These are phyloP conservation scores for Dicaeum eximium DNA, from an alignment of 2,113 vertebrate genomes.

Conservation along the genomic window DNA sequence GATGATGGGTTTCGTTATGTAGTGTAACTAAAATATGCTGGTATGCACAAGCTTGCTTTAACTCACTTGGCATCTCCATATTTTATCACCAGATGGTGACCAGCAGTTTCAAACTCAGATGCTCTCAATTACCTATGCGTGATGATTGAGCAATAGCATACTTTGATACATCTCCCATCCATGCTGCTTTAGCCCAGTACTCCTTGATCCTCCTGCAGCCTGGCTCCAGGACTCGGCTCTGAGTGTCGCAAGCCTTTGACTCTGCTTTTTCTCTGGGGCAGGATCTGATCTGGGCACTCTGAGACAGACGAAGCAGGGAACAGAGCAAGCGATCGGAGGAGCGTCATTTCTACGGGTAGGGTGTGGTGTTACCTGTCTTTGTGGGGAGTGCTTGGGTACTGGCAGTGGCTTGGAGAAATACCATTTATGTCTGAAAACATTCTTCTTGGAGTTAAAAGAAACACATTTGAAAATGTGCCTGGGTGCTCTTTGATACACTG, in stretches of 20 bases:
- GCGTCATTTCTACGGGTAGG: slow-evolving; percentile 46
- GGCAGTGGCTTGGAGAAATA: background rate
- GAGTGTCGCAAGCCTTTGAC: slow-evolving; percentile 35
- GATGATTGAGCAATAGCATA: background rate
- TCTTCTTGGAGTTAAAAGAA: background rate
- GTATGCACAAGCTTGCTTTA: background rate
- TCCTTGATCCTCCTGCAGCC: background rate
- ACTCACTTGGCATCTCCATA: background rate
- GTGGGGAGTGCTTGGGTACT: background rate
- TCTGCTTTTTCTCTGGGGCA: slow-evolving; percentile 53
- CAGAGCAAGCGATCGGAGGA: slow-evolving; percentile 31
- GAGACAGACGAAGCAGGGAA: slow-evolving; percentile 59
- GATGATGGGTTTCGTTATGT: background rate
- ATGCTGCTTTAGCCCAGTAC: background rate
- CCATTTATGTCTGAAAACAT: background rate
- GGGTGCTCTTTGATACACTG: background rate
- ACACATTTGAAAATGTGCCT: background rate
- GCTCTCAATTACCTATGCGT: background rate
- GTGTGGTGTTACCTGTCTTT: background rate
- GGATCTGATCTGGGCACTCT: slow-evolving; percentile 53
- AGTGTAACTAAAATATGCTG: background rate
- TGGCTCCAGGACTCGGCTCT: background rate
- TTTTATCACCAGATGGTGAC: slow-evolving; percentile 24
- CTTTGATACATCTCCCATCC: background rate
- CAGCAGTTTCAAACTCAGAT: background rate